These are phyloP conservation scores for Temnopleurus reevesii DNA, from an alignment of 53 echinoderm and acorn worm species.

Conservation along the genomic window DNA sequence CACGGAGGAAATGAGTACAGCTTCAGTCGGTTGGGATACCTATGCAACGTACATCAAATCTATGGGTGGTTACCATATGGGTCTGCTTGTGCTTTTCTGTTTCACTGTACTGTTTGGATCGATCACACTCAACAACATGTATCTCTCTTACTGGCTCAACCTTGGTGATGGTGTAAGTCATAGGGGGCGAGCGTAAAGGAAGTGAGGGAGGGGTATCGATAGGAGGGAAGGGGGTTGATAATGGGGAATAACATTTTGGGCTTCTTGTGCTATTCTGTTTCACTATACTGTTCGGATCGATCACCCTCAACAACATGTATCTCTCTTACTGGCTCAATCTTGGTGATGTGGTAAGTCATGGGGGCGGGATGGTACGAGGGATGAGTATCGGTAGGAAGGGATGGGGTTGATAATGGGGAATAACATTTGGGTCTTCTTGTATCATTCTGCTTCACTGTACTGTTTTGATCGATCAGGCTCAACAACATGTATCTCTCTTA, in stretches of 20 bases:
- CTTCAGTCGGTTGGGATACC: conserved; percentile 77
- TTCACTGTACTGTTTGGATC: conserved; percentile 83
- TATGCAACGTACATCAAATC: conserved; percentile 82
- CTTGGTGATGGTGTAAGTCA: conserved; percentile 75
- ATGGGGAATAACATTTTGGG: conserved; percentile 78
- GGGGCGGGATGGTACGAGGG: neutral
- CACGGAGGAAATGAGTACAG: conserved; percentile 65
- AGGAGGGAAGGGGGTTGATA: no score
- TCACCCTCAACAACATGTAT: conserved; percentile 85
- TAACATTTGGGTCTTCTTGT: conserved; percentile 76
- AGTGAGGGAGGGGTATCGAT: neutral
- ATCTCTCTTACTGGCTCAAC: conserved; percentile 89
- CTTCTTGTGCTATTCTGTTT: conserved; percentile 74
- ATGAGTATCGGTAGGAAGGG: no score
- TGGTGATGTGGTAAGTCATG: conserved; percentile 66
- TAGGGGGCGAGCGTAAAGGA: neutral
- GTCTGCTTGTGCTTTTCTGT: conserved; percentile 68
- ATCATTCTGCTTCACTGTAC: conserved; percentile 72
- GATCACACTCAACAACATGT: conserved; percentile 88
- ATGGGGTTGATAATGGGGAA: no score
- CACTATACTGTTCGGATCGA: conserved; percentile 76
- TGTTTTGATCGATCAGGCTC: conserved; percentile 81
- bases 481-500: conserved; percentile 83
- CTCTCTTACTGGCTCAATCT: conserved; percentile 81
- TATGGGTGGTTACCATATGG: conserved; percentile 83